Conservation (phyloP, 2,888 invertebrate species). For the Hirtodrosophila duncani region DNA sequence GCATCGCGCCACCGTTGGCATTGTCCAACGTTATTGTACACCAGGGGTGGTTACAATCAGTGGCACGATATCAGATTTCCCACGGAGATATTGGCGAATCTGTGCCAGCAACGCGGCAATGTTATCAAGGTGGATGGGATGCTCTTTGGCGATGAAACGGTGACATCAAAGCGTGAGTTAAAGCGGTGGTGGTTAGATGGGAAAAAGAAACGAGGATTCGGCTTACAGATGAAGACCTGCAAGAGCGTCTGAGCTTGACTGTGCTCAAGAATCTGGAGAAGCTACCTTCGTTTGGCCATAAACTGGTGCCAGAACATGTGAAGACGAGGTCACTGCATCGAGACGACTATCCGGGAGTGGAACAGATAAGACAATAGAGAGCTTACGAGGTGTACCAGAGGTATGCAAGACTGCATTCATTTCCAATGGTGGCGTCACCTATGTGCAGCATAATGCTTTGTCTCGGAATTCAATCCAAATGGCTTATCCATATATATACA, state of each 20-base stretch:
- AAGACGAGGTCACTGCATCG: constrained; percentile 90
- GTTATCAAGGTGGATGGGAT: constrained; percentile 80
- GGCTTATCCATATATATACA: too few relatives aligned
- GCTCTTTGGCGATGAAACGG: constrained; percentile 69
- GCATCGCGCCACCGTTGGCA: constrained; percentile 88
- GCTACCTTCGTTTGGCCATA: constrained; percentile 87
- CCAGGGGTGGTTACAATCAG: constrained; percentile 83
- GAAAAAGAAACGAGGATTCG: neutral
- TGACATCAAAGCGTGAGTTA: constrained; percentile 62
- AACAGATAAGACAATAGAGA: constrained; percentile 84
- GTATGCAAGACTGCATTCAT: too few relatives aligned
- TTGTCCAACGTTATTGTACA: too few relatives aligned
- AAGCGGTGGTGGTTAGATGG: too few relatives aligned
- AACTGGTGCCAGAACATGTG: constrained; percentile 93
- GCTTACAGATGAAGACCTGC: constrained; percentile 79
- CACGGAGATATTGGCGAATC: constrained; percentile 83
- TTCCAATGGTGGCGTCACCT: too few relatives aligned
- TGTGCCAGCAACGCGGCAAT: constrained; percentile 83
- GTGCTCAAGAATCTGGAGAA: constrained; percentile 87
- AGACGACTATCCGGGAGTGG: constrained; percentile 85
- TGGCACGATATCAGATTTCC: constrained; percentile 90
- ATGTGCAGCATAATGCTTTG: too few relatives aligned
- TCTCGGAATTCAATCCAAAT: too few relatives aligned
- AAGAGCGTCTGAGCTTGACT: constrained; percentile 87
- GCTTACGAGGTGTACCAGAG: too few relatives aligned